phyloP scores from a whole-genome alignment of 2,888 invertebrate genomes.

The Drosophila glabriapex region DNA sequence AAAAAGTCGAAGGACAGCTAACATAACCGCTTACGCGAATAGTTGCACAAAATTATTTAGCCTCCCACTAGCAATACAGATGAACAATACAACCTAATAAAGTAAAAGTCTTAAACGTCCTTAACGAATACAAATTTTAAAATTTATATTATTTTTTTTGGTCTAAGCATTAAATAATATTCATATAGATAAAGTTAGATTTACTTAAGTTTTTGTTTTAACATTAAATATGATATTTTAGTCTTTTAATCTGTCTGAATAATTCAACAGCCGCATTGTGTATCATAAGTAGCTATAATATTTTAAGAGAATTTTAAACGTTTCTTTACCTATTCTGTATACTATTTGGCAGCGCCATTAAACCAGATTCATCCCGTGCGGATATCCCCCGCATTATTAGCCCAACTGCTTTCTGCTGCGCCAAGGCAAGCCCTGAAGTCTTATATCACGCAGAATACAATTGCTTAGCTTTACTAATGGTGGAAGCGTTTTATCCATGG shows the following conservation, averaged over 20 bases:
- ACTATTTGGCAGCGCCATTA: not conserved
- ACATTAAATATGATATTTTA: not conserved
- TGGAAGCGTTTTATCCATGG: not conserved
- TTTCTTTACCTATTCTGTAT: not conserved
- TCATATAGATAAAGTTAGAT: not conserved
- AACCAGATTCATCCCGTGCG: not conserved
- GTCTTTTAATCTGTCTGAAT: not conserved
- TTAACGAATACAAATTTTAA: not conserved
- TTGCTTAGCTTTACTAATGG: not conserved
- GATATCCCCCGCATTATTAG: too few relatives aligned
- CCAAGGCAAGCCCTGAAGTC: not conserved
- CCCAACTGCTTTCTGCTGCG: too few relatives aligned
- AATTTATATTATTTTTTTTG: not conserved
- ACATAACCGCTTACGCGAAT: not conserved
- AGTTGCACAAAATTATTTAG: constrained; percentile 40
- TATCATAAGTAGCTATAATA: not conserved
- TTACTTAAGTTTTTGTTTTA: not conserved
- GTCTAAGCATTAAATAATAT: not conserved
- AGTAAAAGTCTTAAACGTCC: not conserved
- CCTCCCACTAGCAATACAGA: not conserved
- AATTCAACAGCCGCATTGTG: not conserved
- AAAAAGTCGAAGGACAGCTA: not conserved
- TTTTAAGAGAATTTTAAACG: not conserved
- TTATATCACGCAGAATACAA: not conserved
- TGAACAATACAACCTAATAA: not conserved